A percentile compares a stretch with the other conserved stretches of the same genome.
These are phyloP conservation scores for zebrafish (Danio rerio) DNA, from an alignment of 2,113 vertebrate species.

Conservation along the genomic window DNA sequence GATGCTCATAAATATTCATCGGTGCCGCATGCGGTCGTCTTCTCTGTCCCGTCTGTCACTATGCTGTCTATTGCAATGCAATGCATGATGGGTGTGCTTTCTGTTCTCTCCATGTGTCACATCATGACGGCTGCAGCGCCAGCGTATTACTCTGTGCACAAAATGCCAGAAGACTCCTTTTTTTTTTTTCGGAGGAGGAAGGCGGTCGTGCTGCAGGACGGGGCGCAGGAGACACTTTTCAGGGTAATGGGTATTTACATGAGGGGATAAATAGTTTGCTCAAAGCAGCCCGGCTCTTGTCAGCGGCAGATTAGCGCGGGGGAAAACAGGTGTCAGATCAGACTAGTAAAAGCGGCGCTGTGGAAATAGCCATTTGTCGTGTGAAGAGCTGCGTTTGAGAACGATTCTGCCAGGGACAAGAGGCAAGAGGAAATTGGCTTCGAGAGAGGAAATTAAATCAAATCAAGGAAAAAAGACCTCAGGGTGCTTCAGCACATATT, in stretches of 20 bases:
- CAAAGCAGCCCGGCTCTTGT: slow-evolving; percentile 51
- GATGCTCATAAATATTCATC: slow-evolving; percentile 20
- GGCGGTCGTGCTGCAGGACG: not conserved
- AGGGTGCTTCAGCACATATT: too few relatives aligned
- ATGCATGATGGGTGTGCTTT: not conserved
- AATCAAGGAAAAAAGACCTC: slow-evolving; percentile 56
- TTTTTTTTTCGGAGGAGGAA: not conserved
- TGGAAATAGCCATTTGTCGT: slow-evolving; percentile 48
- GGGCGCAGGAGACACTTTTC: slow-evolving; percentile 16
- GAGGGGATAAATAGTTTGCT: slow-evolving; percentile 51
- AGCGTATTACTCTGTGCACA: not conserved
- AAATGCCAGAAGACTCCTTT: not conserved
- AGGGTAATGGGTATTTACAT: slow-evolving; percentile 55
- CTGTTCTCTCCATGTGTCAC: not conserved
- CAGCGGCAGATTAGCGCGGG: slow-evolving; percentile 46
- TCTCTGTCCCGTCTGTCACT: not conserved
- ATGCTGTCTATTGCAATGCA: not conserved
- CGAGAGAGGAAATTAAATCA: slow-evolving; percentile 63
- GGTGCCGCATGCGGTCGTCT: not conserved
- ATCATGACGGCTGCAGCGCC: not conserved
- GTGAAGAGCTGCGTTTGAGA: slow-evolving; percentile 32
- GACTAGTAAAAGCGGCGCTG: slow-evolving; percentile 31
- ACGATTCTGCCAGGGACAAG: slow-evolving; percentile 25
- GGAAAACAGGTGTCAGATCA: slow-evolving; percentile 54
- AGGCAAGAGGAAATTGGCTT: slow-evolving; percentile 44